Percentiles rank a stretch among this genome's conserved stretches.
Evolutionary conservation across 2,888 invertebrate species (phyloP).

Genomic region (Acrocera orbiculus): DNA sequence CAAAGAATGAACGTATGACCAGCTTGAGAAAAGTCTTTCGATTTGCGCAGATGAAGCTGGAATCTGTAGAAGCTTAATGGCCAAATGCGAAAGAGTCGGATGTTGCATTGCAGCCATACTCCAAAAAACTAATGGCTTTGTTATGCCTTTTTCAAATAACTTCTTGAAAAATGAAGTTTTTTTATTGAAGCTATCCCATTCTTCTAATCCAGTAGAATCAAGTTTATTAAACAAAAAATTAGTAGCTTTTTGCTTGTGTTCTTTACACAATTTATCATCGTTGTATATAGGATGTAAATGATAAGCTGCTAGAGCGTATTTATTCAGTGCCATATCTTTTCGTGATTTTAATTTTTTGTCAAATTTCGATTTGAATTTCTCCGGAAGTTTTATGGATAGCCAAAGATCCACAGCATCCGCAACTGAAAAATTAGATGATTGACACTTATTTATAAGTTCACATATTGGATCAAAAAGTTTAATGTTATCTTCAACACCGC

Average conservation of each 20-base stretch:
- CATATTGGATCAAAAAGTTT: conserved; percentile 6
- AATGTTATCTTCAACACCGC: conserved; percentile 5
- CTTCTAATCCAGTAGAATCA: conserved; percentile 6
- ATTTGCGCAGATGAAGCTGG: conserved; percentile 11
- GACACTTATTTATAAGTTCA: conserved; percentile 5
- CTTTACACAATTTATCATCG: background rate
- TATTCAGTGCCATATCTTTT: background rate
- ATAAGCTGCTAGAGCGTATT: conserved; percentile 1
- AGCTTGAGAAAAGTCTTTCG: conserved; percentile 9
- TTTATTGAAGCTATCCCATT: conserved; percentile 3
- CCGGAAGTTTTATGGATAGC: conserved; percentile 6
- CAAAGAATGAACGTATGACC: conserved; percentile 3
- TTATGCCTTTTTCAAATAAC: conserved; percentile 4
- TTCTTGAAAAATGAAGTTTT: conserved; percentile 4
- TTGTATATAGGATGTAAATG: background rate
- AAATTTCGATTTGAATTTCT: background rate
- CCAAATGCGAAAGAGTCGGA: conserved; percentile 7
- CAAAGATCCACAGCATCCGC: conserved; percentile 6
- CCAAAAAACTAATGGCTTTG: conserved; percentile 10
- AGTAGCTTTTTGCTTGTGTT: background rate
- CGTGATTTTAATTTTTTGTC: background rate
- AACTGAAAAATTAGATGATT: conserved; percentile 2
- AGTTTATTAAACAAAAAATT: conserved; percentile 6
- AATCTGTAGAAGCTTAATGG: conserved; percentile 9
- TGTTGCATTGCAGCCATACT: conserved; percentile 8